Evolutionary conservation across 2,797 vertebrate species (phyloP).

Genomic region (Hemibagrus guttatus): DNA sequence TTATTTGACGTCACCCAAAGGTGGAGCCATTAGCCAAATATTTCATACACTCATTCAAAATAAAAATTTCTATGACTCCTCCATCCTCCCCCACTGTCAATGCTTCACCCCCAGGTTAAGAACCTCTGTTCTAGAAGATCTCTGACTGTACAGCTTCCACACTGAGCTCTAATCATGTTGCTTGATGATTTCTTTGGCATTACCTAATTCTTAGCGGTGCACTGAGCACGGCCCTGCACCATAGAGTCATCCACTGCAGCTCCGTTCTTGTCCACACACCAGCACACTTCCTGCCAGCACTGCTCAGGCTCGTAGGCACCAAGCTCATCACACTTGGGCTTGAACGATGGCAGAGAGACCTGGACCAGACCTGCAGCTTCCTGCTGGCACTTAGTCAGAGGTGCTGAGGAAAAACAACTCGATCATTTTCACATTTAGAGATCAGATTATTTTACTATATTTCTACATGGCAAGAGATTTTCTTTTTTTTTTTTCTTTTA

Average conservation of each 20-base stretch:
- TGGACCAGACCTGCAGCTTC: slow-evolving; percentile 62
- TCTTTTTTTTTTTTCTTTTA: too few species aligned
- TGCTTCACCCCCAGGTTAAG: too few species aligned
- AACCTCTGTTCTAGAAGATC: background rate
- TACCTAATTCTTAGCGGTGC: slow-evolving; percentile 57
- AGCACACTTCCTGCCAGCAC: slow-evolving; percentile 80
- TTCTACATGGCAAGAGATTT: background rate
- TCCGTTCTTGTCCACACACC: slow-evolving; percentile 86
- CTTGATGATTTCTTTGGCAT: background rate
- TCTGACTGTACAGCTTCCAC: background rate
- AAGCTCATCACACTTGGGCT: slow-evolving; percentile 76
- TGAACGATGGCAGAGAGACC: slow-evolving; percentile 62
- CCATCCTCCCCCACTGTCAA: too few species aligned
- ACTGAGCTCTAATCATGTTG: background rate
- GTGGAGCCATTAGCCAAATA: too few species aligned
- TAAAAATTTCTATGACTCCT: too few species aligned
- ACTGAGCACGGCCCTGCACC: background rate
- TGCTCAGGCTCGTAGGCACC: slow-evolving; percentile 82
- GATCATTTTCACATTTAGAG: background rate
- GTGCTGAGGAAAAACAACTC: slow-evolving; percentile 46
- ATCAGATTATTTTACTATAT: too few species aligned
- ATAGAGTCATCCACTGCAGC: slow-evolving; percentile 63
- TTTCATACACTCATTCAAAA: too few species aligned
- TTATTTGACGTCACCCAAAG: too few species aligned
- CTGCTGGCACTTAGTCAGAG: slow-evolving; percentile 76